phyloP scores from a whole-genome alignment of 2,797 vertebrate genomes.

The Gorsachius magnificus region DNA sequence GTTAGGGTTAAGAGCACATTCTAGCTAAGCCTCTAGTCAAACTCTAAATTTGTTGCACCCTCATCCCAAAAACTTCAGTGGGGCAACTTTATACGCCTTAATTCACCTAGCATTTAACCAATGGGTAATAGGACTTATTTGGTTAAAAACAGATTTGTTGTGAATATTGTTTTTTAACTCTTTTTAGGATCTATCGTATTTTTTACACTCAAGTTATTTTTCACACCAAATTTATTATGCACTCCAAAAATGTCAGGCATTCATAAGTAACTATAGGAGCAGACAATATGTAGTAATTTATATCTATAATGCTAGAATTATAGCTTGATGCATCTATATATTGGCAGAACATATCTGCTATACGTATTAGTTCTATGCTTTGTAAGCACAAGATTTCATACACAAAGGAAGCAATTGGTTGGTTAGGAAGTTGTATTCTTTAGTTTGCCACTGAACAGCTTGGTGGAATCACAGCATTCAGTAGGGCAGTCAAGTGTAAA shows the following conservation, averaged over 20 bases:
- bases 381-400: neutral
- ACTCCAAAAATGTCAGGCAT: neutral
- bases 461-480: neutral
- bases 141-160: neutral
- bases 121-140: neutral
- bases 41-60: neutral
- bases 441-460: neutral
- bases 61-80: neutral
- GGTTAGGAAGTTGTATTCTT: neutral
- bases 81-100: neutral
- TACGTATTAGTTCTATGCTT: neutral
- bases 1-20: neutral
- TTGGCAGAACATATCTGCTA: neutral
- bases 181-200: neutral
- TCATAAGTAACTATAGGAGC: neutral
- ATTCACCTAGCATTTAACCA: neutral
- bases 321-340: neutral
- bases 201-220: neutral
- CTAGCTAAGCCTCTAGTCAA: neutral
- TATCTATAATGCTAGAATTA: neutral
- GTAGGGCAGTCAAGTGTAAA: neutral
- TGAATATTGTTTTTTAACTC: neutral
- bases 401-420: neutral
- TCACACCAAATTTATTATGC: neutral
- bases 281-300: neutral